Evolutionary conservation across 1,140 invertebrate genomes (phyloP).

Genomic region (Penaeus indicus): DNA sequence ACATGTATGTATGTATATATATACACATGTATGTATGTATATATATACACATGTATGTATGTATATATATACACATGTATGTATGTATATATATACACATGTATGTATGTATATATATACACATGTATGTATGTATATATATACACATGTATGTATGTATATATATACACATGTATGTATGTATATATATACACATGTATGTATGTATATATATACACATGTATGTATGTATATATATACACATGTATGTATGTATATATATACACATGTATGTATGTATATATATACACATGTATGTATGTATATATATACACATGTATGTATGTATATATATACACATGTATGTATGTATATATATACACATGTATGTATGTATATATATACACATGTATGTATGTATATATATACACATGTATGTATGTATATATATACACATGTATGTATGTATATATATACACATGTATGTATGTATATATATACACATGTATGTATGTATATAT

Average conservation of each 20-base stretch:
- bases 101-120: background rate
- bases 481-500: no score
- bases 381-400: no score
- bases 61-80: background rate
- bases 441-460: background rate
- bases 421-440: no score
- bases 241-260: slow-evolving; percentile 36
- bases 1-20: slow-evolving; percentile 39
- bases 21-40: slow-evolving; percentile 26
- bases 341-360: no score
- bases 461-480: no score
- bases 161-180: background rate
- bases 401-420: no score
- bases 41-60: background rate
- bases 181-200: background rate
- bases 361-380: no score
- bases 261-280: slow-evolving; percentile 28
- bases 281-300: background rate
- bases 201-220: slow-evolving; percentile 1
- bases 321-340: background rate
- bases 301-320: background rate
- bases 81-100: background rate
- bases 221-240: slow-evolving; percentile 28
- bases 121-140: background rate
- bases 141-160: no score